A percentile compares a stretch with the other conserved stretches of the same genome.
Conservation (phyloP, 2,113 vertebrate species). For the Podiceps cristatus region DNA sequence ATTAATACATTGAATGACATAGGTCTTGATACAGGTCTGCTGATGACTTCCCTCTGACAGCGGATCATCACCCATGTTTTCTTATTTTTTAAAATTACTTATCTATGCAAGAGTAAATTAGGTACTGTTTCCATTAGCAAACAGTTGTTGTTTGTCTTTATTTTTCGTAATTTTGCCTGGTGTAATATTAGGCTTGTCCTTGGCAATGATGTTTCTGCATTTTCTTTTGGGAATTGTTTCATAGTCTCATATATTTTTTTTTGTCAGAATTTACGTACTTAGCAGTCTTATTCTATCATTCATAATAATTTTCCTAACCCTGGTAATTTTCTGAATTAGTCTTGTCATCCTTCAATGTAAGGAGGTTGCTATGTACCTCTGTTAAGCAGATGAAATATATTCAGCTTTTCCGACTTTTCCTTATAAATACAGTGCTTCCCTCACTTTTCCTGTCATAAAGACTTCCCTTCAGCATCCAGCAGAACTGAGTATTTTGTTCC, state of each 20-base stretch:
- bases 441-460: neutral
- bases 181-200: neutral
- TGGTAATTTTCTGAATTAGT: conserved; percentile 15
- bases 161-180: neutral
- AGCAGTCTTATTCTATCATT: neutral
- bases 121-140: neutral
- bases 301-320: neutral
- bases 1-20: neutral
- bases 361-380: neutral
- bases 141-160: neutral
- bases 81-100: neutral
- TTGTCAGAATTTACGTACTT: neutral
- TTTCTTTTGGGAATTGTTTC: neutral
- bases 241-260: neutral
- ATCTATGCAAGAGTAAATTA: neutral
- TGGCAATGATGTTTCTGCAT: neutral
- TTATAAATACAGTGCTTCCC: neutral
- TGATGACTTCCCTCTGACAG: neutral
- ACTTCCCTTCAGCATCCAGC: neutral
- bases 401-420: neutral
- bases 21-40: neutral
- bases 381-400: neutral
- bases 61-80: neutral
- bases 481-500: neutral
- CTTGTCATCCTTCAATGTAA: neutral